Conservation (phyloP, 2,113 vertebrate genomes). For the Podarcis raffonei region DNA sequence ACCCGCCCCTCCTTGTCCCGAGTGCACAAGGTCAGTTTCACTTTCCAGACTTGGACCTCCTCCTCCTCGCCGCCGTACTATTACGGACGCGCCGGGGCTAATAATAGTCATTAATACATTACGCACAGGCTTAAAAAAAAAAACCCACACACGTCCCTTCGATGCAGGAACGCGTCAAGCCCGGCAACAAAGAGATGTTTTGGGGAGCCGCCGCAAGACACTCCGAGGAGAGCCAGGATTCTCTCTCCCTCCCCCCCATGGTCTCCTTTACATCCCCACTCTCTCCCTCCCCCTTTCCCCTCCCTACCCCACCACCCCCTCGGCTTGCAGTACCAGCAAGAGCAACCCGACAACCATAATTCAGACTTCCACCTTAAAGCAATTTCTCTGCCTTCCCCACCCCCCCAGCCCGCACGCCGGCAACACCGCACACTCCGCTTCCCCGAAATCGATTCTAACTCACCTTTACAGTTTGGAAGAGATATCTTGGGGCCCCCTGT, state of each 20-base stretch:
- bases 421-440: not conserved
- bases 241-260: too few species aligned
- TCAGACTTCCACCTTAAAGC: not conserved
- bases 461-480: conserved; percentile 18
- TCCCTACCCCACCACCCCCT: not conserved
- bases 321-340: not conserved
- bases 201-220: not conserved
- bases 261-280: not conserved
- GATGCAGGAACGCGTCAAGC: not conserved
- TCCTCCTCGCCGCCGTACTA: too few species aligned
- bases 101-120: not conserved
- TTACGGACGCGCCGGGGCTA: not conserved
- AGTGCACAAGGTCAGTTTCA: conserved; percentile 35
- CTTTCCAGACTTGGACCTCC: conserved; percentile 1
- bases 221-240: not conserved
- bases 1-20: conserved; percentile 6
- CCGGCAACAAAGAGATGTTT: conserved; percentile 27
- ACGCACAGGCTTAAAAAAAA: not conserved
- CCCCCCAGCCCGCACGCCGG: not conserved
- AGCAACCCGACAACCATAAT: not conserved
- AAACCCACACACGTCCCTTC: not conserved
- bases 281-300: not conserved
- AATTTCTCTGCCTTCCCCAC: not conserved
- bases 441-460: conserved; percentile 1
- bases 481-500: not conserved